These are phyloP conservation scores for Leptinotarsa peninsularis DNA, from an alignment of 2,888 invertebrate genomes.

Conservation along the genomic window DNA sequence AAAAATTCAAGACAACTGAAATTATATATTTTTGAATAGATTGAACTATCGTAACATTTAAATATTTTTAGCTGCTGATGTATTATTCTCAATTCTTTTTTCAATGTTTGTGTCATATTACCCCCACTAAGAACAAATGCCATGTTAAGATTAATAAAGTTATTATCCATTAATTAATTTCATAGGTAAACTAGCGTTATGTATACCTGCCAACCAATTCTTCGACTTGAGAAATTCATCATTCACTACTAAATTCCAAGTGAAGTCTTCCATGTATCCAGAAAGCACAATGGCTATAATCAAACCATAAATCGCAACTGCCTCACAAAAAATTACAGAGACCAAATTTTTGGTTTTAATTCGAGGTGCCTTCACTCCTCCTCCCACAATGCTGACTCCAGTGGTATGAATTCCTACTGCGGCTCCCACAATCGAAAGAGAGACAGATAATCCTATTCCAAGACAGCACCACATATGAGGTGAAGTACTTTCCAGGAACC, in stretches of 20 bases:
- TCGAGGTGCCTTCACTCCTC: conserved; percentile 97
- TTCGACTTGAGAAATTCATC: conserved; percentile 67
- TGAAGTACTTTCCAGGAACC: conserved; percentile 90
- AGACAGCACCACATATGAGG: conserved; percentile 97
- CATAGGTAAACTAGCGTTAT: neutral
- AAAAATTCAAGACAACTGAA: too few species aligned
- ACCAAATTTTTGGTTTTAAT: conserved; percentile 99
- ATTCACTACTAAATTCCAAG: conserved; percentile 65
- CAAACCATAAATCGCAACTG: conserved; percentile 98
- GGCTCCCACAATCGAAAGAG: conserved; percentile 96
- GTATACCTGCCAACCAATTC: conserved; percentile 77
- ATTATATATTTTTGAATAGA: too few species aligned
- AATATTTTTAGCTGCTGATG: too few species aligned
- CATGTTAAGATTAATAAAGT: too few species aligned
- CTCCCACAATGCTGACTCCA: conserved; percentile 96
- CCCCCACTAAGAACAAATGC: too few species aligned
- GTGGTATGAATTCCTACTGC: conserved; percentile 96
- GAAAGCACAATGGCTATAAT: conserved; percentile 98
- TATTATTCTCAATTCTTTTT: too few species aligned
- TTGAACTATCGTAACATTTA: too few species aligned
- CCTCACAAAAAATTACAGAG: conserved; percentile 99
- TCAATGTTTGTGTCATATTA: too few species aligned
- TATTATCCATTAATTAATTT: too few species aligned
- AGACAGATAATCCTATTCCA: conserved; percentile 93
- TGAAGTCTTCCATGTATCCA: conserved; percentile 74